Percentiles rank a stretch among this genome's conserved stretches.
phyloP scores from a whole-genome alignment of 2,888 invertebrate genomes.

The Perizoma flavofasciatum region DNA sequence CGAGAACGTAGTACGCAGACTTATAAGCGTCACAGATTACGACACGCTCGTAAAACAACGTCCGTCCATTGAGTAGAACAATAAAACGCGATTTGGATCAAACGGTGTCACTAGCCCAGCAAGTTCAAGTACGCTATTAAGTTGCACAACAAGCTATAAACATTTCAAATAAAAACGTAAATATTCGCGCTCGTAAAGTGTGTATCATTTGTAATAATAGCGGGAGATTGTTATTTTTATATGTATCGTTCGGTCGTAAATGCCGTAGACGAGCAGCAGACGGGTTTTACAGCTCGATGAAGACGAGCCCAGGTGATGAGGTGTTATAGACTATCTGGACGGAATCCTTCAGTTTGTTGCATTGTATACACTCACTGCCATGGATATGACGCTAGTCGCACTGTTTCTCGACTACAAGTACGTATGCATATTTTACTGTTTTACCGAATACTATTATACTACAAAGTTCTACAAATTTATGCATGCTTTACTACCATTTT shows the following conservation, averaged over 20 bases:
- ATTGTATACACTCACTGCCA: slow-evolving; percentile 37
- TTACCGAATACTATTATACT: slow-evolving; percentile 1
- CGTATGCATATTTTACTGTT: slow-evolving; percentile 9
- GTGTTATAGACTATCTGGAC: slow-evolving; percentile 52
- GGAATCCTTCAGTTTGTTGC: slow-evolving; percentile 50
- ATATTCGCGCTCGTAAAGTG: slow-evolving; percentile 62
- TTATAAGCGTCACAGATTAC: slow-evolving; percentile 77
- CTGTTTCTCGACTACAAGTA: slow-evolving; percentile 9
- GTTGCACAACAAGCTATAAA: slow-evolving; percentile 79
- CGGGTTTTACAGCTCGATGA: slow-evolving; percentile 67
- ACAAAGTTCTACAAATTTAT: too few relatives aligned
- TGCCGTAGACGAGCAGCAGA: slow-evolving; percentile 77
- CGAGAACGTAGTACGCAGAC: slow-evolving; percentile 63
- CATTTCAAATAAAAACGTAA: slow-evolving; percentile 76
- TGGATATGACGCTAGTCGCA: slow-evolving; percentile 18
- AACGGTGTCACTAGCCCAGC: slow-evolving; percentile 79
- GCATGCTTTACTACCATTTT: neutral
- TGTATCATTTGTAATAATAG: slow-evolving; percentile 61
- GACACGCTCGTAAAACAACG: slow-evolving; percentile 76
- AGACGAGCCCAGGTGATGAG: slow-evolving; percentile 68
- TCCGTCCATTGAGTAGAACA: slow-evolving; percentile 78
- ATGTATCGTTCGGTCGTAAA: slow-evolving; percentile 76
- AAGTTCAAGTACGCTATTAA: slow-evolving; percentile 82
- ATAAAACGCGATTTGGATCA: slow-evolving; percentile 81
- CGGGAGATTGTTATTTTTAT: slow-evolving; percentile 75